These are phyloP conservation scores for Limnodromus scolopaceus DNA, from an alignment of 2,797 vertebrate species.

Conservation along the genomic window DNA sequence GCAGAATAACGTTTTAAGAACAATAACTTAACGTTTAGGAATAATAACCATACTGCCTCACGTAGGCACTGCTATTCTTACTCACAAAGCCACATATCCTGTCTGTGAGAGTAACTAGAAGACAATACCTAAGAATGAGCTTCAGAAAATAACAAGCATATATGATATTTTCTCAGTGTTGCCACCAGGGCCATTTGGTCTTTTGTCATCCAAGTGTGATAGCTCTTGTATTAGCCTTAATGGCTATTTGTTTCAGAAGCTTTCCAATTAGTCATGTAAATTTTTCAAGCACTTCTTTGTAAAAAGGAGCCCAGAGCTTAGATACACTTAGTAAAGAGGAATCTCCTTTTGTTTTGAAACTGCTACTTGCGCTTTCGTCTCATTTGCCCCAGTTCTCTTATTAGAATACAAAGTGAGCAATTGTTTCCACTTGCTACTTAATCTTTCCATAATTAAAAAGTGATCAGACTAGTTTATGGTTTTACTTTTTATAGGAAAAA, in stretches of 20 bases:
- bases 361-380: not conserved
- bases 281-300: not conserved
- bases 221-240: not conserved
- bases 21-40: not conserved
- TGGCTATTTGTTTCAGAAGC: not conserved
- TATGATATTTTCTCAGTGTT: not conserved
- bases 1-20: not conserved
- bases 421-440: not conserved
- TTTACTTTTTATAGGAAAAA: not conserved
- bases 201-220: not conserved
- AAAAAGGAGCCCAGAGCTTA: not conserved
- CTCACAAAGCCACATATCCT: not conserved
- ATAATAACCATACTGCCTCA: not conserved
- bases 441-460: conserved; percentile 7
- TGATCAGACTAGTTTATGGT: not conserved
- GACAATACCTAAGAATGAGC: not conserved
- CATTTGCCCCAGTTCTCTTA: not conserved
- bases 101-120: not conserved
- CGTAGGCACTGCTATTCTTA: not conserved
- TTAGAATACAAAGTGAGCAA: not conserved
- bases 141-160: not conserved
- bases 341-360: not conserved
- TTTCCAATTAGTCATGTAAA: not conserved
- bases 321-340: not conserved
- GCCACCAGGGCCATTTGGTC: not conserved